A percentile compares a stretch with the other conserved stretches of the same genome.
These are phyloP conservation scores for Lutjanus erythropterus DNA, from an alignment of 2,113 vertebrate genomes.

Conservation along the genomic window DNA sequence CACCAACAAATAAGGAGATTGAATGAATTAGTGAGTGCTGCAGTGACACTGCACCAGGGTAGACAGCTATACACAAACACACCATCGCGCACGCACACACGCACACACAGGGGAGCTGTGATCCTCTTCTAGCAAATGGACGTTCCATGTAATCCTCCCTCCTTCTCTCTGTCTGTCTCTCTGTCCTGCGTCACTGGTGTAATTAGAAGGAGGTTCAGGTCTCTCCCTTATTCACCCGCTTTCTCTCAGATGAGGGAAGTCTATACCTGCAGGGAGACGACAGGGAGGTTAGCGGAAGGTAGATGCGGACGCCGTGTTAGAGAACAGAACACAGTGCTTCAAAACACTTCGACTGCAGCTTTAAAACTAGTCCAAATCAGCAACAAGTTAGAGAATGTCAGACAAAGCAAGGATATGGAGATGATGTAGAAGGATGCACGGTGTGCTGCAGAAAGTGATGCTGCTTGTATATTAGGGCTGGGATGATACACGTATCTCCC, in stretches of 20 bases:
- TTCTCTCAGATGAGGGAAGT: constrained; percentile 67
- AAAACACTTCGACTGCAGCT: constrained; percentile 19
- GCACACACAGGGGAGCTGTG: constrained; percentile 66
- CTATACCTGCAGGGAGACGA: constrained; percentile 57
- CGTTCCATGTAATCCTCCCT: constrained; percentile 74
- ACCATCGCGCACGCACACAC: constrained; percentile 48
- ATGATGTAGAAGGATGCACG: neutral
- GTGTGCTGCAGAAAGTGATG: neutral
- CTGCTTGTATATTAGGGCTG: neutral
- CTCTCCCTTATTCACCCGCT: constrained; percentile 60
- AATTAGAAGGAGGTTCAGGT: constrained; percentile 75
- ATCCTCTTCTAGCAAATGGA: constrained; percentile 78
- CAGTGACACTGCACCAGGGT: constrained; percentile 77
- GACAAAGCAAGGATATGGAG: neutral
- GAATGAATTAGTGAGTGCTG: constrained; percentile 82
- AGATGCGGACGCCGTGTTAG: constrained; percentile 4
- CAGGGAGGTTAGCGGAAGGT: constrained; percentile 14
- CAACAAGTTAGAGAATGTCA: constrained; percentile 33
- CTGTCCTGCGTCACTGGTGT: constrained; percentile 70
- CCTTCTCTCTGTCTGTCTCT: constrained; percentile 58
- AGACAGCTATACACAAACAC: constrained; percentile 50
- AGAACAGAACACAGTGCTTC: neutral
- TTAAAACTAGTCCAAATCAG: constrained; percentile 22
- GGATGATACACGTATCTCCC: too few species aligned
- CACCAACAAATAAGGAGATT: constrained; percentile 79